phyloP scores from a whole-genome alignment of 1,140 invertebrate species.

The Tigriopus japonicus region DNA sequence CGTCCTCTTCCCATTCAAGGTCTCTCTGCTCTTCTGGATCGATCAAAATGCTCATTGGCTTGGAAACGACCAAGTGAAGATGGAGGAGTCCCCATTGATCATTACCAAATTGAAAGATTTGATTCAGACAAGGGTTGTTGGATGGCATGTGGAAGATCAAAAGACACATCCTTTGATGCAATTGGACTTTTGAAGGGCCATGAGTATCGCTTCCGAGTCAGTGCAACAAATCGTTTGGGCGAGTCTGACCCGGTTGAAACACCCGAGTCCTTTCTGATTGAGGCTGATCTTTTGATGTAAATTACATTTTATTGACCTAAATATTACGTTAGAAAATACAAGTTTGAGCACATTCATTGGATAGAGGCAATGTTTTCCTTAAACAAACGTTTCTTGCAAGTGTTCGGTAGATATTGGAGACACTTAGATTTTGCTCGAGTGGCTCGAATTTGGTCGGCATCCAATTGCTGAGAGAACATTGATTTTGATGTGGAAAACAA shows the following conservation, averaged over 20 bases:
- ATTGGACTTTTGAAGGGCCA: conserved; percentile 76
- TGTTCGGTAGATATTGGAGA: too few species aligned
- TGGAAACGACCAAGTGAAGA: conserved; percentile 84
- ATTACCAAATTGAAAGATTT: conserved; percentile 34
- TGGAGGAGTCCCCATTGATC: conserved; percentile 37
- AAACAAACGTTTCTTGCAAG: too few species aligned
- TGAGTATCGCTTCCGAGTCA: conserved; percentile 90
- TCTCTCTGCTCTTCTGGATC: conserved; percentile 52
- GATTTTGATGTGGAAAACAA: too few species aligned
- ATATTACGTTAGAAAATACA: too few species aligned
- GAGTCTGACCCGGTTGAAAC: conserved; percentile 44
- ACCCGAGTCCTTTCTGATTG: not conserved
- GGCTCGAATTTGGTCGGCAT: too few species aligned
- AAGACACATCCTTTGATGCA: conserved; percentile 37
- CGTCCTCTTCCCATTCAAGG: conserved; percentile 70
- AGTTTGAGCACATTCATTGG: too few species aligned
- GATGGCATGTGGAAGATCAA: conserved; percentile 24
- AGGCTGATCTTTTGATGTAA: too few species aligned
- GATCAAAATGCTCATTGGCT: conserved; percentile 77
- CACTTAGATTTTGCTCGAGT: too few species aligned
- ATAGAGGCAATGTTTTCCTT: too few species aligned
- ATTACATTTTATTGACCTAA: too few species aligned
- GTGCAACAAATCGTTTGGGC: conserved; percentile 84
- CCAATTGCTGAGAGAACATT: too few species aligned
- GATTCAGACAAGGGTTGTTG: conserved; percentile 30